A percentile compares a stretch with the other conserved stretches of the same genome.
These are phyloP conservation scores for Drosophila limbata DNA, from an alignment of 2,888 invertebrate genomes.

Conservation along the genomic window DNA sequence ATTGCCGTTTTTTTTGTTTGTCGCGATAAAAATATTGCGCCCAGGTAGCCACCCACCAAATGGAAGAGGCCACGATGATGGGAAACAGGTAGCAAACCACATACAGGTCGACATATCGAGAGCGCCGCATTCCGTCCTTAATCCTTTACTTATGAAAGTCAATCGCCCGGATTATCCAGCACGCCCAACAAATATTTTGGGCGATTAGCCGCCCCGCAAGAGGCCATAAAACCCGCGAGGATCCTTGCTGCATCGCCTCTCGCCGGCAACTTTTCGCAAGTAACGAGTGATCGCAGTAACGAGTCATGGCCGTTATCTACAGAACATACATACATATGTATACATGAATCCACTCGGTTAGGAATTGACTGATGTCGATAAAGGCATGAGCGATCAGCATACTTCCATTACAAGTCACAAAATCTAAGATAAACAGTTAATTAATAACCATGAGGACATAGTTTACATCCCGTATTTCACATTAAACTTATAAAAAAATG, in stretches of 20 bases:
- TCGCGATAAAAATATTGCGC: conserved; percentile 21
- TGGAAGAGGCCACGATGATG: neutral
- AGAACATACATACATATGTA: too few species aligned
- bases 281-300: conserved; percentile 1
- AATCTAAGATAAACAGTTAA: neutral
- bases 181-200: conserved; percentile 80
- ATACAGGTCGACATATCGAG: conserved; percentile 19
- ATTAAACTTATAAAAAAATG: too few species aligned
- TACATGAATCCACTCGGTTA: neutral
- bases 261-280: neutral
- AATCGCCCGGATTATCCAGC: conserved; percentile 77
- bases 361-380: neutral
- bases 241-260: conserved; percentile 9
- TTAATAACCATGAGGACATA: too few species aligned
- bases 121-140: conserved; percentile 37
- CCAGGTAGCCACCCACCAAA: conserved; percentile 36
- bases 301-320: neutral
- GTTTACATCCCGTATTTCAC: too few species aligned
- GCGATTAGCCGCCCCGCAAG: conserved; percentile 73
- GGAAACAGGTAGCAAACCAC: conserved; percentile 46
- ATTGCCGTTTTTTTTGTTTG: conserved; percentile 36
- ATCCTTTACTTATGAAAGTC: conserved; percentile 81
- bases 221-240: conserved; percentile 31
- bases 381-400: neutral
- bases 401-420: neutral